Base-by-base conservation (phyloP, 2,888 invertebrate species). In the Callinectes sapidus region DNA sequence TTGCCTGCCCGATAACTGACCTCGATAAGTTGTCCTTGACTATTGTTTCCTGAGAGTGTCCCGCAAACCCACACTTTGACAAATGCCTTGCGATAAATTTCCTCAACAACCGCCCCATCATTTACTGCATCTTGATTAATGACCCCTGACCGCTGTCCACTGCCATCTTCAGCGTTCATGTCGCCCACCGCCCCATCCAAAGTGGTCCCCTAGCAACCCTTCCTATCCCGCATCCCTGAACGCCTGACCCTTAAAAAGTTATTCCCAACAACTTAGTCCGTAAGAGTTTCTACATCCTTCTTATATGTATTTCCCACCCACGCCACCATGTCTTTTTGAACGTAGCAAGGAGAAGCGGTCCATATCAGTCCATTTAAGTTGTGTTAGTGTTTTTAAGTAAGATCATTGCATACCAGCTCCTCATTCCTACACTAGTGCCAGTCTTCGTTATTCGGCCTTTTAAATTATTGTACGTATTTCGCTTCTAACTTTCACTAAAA, bases 1-100 rank as follows among this genome's bases (percentile, higher is more conserved):
- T 71, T 71, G n/a, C 71, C 71, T 71, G 23, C 71, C 28, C 71
- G 71, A 71, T n/a, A n/a, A 71, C 71, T 71, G 71, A 71, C 71
- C 61, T 61, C 61, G 18, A 61, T 23, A 71, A 71, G 28, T 71
- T 71, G 8, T 71, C 28, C n/a, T 71, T 71, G 71, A 71, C n/a
- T 71, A 71, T n/a, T 71, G 71, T 71, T 71, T 71, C 71, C 71
- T 71, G 28, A n/a, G 71, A 1, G 1, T 71, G 71, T n/a, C 23
- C 23, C 28, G 71, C 71, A 71, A 28, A 71, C 71, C 71, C 71
- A n/a, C 28, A 10, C 71, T n/a, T 71, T 23, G 18, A n/a, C 71
- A 71, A n/a, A 71, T 71, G 23, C 71, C 28, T 71, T 3, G 23
- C 28, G n/a, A n/a, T 71, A 23, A 71, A 71, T 71, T 71, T 71